These are phyloP conservation scores for Drosophila virilis DNA, from an alignment of 1,140 invertebrate genomes.

Conservation along the genomic window DNA sequence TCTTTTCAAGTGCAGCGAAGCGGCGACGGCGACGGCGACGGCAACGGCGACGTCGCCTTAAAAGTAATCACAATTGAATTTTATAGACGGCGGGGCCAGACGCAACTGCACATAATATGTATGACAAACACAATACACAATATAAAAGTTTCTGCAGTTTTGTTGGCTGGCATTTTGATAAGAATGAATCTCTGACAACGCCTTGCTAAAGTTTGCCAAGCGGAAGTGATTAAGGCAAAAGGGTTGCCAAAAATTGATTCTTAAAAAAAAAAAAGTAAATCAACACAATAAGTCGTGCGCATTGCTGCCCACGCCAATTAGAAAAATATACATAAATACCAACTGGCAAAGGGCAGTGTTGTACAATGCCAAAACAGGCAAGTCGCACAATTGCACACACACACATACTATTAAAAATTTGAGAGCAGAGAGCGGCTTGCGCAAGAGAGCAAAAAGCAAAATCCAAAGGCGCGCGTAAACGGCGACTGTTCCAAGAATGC, in stretches of 20 bases:
- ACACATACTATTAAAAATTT: constrained; percentile 55
- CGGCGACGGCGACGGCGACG: constrained; percentile 33
- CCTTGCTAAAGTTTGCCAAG: constrained; percentile 52
- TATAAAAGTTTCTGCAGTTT: constrained; percentile 50
- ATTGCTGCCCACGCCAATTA: constrained; percentile 72
- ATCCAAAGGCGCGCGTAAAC: constrained; percentile 67
- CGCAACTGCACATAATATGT: constrained; percentile 15
- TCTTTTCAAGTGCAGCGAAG: constrained; percentile 70
- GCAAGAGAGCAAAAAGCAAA: constrained; percentile 41
- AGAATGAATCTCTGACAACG: constrained; percentile 50
- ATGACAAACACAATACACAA: constrained; percentile 30
- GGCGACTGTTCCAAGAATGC: constrained; percentile 59
- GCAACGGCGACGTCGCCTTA: constrained; percentile 36
- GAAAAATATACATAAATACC: constrained; percentile 63
- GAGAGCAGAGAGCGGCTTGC: constrained; percentile 74
- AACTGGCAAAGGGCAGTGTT: constrained; percentile 56
- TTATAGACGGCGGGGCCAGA: constrained; percentile 22
- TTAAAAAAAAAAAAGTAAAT: constrained; percentile 10
- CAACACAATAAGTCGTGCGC: constrained; percentile 49
- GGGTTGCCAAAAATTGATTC: constrained; percentile 59
- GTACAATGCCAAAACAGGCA: constrained; percentile 49
- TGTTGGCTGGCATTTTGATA: constrained; percentile 35
- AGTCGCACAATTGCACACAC: constrained; percentile 33
- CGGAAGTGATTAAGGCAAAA: constrained; percentile 66
- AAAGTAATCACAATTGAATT: constrained; percentile 75